Evolutionary conservation across 1,140 invertebrate species (phyloP).

Genomic region (Andricus grossulariae): DNA sequence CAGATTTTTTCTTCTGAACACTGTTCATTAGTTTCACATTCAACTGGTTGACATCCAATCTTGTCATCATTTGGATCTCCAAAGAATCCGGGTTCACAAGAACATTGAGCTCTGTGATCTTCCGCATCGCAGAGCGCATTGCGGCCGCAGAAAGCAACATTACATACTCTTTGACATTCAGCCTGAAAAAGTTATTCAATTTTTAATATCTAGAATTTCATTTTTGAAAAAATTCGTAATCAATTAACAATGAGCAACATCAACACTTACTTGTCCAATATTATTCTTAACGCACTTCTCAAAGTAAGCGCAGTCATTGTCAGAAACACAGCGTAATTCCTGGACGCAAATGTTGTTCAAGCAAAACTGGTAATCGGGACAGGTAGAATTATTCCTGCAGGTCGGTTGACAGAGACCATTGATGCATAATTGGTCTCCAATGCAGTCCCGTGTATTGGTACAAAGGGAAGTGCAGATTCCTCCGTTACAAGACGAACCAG

Average conservation of each 20-base stretch:
- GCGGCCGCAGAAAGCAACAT: slow-evolving; percentile 84
- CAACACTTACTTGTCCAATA: slow-evolving; percentile 76
- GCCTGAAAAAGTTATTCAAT: slow-evolving; percentile 64
- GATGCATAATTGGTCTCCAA: slow-evolving; percentile 87
- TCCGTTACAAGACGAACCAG: slow-evolving; percentile 86
- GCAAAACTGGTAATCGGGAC: slow-evolving; percentile 89
- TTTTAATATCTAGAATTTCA: no score
- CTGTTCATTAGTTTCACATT: slow-evolving; percentile 83
- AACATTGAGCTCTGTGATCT: slow-evolving; percentile 84
- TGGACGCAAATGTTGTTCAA: slow-evolving; percentile 88
- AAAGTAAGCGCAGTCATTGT: slow-evolving; percentile 82
- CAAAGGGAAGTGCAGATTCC: slow-evolving; percentile 88
- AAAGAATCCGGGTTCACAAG: slow-evolving; percentile 86
- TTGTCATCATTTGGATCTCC: slow-evolving; percentile 85
- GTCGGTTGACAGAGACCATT: slow-evolving; percentile 87
- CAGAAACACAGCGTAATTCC: slow-evolving; percentile 83
- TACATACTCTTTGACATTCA: slow-evolving; percentile 84
- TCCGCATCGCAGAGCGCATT: slow-evolving; percentile 86
- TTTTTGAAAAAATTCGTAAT: no score
- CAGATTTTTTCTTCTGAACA: slow-evolving; percentile 90
- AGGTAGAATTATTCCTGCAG: slow-evolving; percentile 85
- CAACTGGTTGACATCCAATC: slow-evolving; percentile 85
- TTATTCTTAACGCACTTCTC: slow-evolving; percentile 83
- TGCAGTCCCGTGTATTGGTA: slow-evolving; percentile 86
- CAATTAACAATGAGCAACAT: no score